phyloP scores from a whole-genome alignment of 2,113 vertebrate genomes.

The Cololabis saira region DNA sequence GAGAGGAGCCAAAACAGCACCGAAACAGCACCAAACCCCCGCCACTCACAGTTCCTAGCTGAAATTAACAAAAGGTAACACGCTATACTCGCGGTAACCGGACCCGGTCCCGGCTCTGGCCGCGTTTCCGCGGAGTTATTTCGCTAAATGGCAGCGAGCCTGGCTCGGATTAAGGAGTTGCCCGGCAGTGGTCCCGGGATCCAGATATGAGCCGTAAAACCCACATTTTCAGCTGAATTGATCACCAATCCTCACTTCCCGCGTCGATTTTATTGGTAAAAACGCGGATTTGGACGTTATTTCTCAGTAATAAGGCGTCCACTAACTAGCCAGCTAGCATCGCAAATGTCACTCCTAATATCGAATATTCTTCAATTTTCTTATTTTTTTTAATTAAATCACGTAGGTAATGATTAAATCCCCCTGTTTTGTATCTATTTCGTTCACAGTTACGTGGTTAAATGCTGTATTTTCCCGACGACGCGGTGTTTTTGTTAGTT shows the following conservation, averaged over 20 bases:
- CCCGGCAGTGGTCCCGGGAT: slow-evolving; percentile 56
- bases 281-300: slow-evolving; percentile 34
- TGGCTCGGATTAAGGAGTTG: slow-evolving; percentile 81
- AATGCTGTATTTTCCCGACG: slow-evolving; percentile 25
- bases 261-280: slow-evolving; percentile 10
- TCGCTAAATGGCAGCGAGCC: slow-evolving; percentile 60
- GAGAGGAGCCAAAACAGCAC: slow-evolving; percentile 54
- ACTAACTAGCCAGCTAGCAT: slow-evolving; percentile 38
- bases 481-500: slow-evolving; percentile 49
- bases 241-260: background rate
- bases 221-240: slow-evolving; percentile 45
- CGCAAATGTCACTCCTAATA: slow-evolving; percentile 50
- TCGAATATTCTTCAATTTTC: too few relatives aligned
- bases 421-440: too few relatives aligned
- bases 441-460: slow-evolving; percentile 17
- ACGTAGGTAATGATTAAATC: too few relatives aligned
- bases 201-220: slow-evolving; percentile 35
- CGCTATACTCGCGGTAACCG: background rate
- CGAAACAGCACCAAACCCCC: too few relatives aligned
- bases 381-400: too few relatives aligned
- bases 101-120: slow-evolving; percentile 8
- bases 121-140: slow-evolving; percentile 48
- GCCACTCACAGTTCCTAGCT: too few relatives aligned
- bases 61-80: slow-evolving; percentile 76
- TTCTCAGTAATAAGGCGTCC: slow-evolving; percentile 57